A percentile compares a stretch with the other conserved stretches of the same genome.
Conservation (phyloP, 2,888 invertebrate species). For the Selenia dentaria region DNA sequence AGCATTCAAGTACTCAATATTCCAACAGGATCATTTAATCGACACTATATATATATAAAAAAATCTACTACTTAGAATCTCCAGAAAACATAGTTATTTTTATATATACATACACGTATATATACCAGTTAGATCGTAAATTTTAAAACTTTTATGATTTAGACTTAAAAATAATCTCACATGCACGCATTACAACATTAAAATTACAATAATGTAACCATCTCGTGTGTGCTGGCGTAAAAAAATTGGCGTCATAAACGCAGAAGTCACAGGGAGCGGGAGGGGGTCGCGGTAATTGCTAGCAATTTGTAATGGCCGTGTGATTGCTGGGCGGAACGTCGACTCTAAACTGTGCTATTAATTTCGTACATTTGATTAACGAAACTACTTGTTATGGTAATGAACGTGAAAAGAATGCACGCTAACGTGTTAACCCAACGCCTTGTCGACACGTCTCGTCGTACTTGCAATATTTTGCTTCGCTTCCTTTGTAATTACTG, state of each 20-base stretch:
- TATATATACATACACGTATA: no score
- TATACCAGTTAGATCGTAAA: no score
- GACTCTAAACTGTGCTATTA: slow-evolving; percentile 82
- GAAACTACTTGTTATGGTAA: slow-evolving; percentile 84
- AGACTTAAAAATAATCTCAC: no score
- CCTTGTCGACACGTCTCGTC: slow-evolving; percentile 78
- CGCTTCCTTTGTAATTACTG: slow-evolving; percentile 65
- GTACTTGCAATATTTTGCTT: slow-evolving; percentile 75
- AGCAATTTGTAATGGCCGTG: slow-evolving; percentile 82
- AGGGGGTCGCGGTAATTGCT: slow-evolving; percentile 74
- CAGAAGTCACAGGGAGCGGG: slow-evolving; percentile 52
- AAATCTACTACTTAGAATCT: no score
- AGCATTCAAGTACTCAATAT: no score
- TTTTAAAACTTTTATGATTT: no score
- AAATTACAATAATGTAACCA: slow-evolving; percentile 27
- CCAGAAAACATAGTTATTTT: no score
- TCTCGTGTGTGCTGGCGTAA: slow-evolving; percentile 52
- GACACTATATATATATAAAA: no score
- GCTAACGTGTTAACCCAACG: slow-evolving; percentile 75
- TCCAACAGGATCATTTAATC: no score
- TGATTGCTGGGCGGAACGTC: slow-evolving; percentile 79
- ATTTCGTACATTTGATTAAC: slow-evolving; percentile 85
- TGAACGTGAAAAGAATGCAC: slow-evolving; percentile 81
- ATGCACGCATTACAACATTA: no score
- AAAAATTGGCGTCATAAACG: slow-evolving; percentile 59